These are phyloP conservation scores for Pollenia amentaria DNA, from an alignment of 2,888 invertebrate species.

Conservation along the genomic window DNA sequence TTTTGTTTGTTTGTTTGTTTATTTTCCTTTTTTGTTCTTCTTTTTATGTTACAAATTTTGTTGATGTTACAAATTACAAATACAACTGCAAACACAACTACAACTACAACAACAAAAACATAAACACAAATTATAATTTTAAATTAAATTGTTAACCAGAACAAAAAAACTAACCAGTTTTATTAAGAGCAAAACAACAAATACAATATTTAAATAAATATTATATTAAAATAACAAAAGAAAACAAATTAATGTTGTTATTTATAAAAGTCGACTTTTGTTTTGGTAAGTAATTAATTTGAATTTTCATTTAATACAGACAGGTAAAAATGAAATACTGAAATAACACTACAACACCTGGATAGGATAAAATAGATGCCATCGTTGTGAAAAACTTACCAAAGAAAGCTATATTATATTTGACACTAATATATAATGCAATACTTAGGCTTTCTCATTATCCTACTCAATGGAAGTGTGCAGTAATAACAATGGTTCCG, in stretches of 20 bases:
- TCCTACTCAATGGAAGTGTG: background rate
- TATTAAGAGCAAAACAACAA: conserved; percentile 22
- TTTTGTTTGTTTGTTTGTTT: background rate
- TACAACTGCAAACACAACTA: conserved; percentile 15
- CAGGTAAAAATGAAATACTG: no score
- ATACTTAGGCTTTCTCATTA: background rate
- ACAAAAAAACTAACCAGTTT: conserved; percentile 16
- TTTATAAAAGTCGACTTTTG: background rate
- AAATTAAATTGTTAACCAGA: conserved; percentile 2
- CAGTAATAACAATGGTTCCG: background rate
- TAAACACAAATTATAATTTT: conserved; percentile 10
- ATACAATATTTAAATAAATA: conserved; percentile 54
- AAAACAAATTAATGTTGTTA: conserved; percentile 5
- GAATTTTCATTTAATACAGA: background rate
- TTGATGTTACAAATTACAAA: conserved; percentile 22
- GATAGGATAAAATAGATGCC: no score
- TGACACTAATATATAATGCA: background rate
- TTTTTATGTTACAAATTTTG: background rate
- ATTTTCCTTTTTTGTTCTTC: conserved; percentile 4
- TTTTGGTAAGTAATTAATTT: conserved; percentile 30
- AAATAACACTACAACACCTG: no score
- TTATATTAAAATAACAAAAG: conserved; percentile 23
- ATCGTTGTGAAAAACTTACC: no score
- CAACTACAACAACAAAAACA: background rate
- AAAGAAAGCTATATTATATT: no score